These are phyloP conservation scores for Xerus inauris DNA, from an alignment of 2,113 vertebrate genomes.

Conservation along the genomic window DNA sequence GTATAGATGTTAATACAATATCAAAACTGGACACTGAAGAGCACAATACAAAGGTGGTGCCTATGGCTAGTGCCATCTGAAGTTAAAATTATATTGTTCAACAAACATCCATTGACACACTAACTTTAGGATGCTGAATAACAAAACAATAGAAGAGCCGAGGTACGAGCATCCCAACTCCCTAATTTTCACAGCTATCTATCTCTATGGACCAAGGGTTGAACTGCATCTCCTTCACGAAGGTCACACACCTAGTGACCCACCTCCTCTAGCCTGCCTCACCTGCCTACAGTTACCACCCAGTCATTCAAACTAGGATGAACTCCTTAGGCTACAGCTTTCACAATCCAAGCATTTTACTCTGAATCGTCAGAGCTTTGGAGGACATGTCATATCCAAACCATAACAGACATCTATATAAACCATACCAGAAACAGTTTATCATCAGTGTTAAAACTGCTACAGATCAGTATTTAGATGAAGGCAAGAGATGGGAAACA, in stretches of 20 bases:
- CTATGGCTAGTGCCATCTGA: background rate
- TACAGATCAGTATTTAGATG: background rate
- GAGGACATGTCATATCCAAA: no score
- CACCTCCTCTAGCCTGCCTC: no score
- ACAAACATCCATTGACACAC: background rate
- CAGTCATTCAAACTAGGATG: no score
- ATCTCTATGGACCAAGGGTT: background rate
- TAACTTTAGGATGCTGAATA: background rate
- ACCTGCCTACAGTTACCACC: no score
- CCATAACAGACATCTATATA: background rate
- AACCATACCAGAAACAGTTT: background rate
- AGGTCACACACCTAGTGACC: no score
- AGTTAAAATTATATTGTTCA: background rate
- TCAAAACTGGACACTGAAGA: background rate
- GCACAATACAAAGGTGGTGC: background rate
- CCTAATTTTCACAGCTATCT: background rate
- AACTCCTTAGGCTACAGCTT: no score
- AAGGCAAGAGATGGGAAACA: background rate
- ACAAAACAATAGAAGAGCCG: background rate
- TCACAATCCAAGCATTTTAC: no score
- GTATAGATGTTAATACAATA: background rate
- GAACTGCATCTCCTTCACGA: background rate
- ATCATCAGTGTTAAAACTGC: background rate
- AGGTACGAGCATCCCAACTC: background rate
- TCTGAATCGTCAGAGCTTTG: no score